Base-by-base conservation (phyloP, 2,888 invertebrate genomes). In the Ectemnius continuus region DNA sequence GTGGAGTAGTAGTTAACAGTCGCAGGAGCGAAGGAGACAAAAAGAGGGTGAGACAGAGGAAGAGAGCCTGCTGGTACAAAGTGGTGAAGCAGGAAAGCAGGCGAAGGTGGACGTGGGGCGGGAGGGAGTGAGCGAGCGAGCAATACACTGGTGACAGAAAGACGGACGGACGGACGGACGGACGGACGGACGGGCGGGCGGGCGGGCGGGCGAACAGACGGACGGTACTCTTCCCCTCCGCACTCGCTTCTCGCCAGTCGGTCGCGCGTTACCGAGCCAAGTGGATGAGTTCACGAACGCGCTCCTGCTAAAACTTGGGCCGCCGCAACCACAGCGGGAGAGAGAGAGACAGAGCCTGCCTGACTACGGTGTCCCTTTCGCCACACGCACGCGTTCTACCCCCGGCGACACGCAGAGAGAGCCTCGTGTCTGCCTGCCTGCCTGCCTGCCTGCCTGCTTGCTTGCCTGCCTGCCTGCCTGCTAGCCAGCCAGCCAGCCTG, bases 221-320 rank as follows among this genome's bases (percentile, higher is more conserved):
- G 73, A 75, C 80, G 82, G 79, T 76, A 78, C 75, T 78, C 78
- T 80, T 78, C 79, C 81, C 78, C 76, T 70, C 77, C 71, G 78
- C 80, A 76, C 71, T 78, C 80, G 77, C 74, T 78, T 76, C 80
- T 81, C 73, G 85, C 78, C 86, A 89, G 89, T 89, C 85, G 87
- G 85, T 88, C 86, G 89, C 88, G 89, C 88, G 89, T 88, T 87
- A 85, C 88, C 88, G 85, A 88, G 84, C 86, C 75, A 85, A 85
- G 85, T 87, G 87, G 88, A 87, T 86, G 86, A 86, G 84, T 84
- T 81, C 83, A 87, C 81, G 86, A 85, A 81, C 84, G 87, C 85
- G 84, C 85, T 85, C 82, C 78, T 75, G 79, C 80, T 82, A 67
- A 76, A 82, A 75, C 75, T 62, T 56, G 6, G 52, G 6, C 61